A percentile compares a stretch with the other conserved stretches of the same genome.
Conservation (phyloP, 2,797 vertebrate genomes). For the Zenarchopterus dispar region DNA sequence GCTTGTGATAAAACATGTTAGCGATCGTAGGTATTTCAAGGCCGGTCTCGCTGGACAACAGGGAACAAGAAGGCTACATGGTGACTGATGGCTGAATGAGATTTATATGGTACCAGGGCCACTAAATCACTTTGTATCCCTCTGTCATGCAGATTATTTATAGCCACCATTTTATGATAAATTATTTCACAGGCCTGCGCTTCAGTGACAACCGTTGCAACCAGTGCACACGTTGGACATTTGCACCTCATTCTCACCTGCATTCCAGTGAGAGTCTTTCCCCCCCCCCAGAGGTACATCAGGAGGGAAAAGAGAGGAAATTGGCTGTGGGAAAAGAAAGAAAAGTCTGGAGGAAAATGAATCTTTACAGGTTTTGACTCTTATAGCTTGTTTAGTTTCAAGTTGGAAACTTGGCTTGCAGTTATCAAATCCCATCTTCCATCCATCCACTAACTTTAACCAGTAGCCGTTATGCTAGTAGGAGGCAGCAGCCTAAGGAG, state of each 20-base stretch:
- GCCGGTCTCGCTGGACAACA: not conserved
- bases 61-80: constrained; percentile 6
- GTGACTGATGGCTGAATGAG: constrained; percentile 60
- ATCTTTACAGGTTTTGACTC: constrained; percentile 25
- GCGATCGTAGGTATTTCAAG: not conserved
- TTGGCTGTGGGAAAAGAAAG: not conserved
- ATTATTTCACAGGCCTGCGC: constrained; percentile 73
- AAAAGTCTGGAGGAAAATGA: constrained; percentile 14
- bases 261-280: constrained; percentile 49
- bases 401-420: constrained; percentile 27
- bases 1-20: not conserved
- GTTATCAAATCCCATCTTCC: constrained; percentile 60
- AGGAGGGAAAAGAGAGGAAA: constrained; percentile 20
- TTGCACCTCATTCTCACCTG: constrained; percentile 31
- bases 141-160: constrained; percentile 79
- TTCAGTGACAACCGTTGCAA: constrained; percentile 65
- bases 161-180: constrained; percentile 66
- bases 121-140: constrained; percentile 67
- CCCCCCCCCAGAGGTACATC: constrained; percentile 15
- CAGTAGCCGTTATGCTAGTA: too few species aligned
- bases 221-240: constrained; percentile 19
- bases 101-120: constrained; percentile 66
- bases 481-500: too few species aligned
- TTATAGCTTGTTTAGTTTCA: constrained; percentile 10
- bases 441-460: too few species aligned